A percentile compares a stretch with the other conserved stretches of the same genome.
phyloP scores from a whole-genome alignment of 2,113 vertebrate species.

The Hucho hucho region DNA sequence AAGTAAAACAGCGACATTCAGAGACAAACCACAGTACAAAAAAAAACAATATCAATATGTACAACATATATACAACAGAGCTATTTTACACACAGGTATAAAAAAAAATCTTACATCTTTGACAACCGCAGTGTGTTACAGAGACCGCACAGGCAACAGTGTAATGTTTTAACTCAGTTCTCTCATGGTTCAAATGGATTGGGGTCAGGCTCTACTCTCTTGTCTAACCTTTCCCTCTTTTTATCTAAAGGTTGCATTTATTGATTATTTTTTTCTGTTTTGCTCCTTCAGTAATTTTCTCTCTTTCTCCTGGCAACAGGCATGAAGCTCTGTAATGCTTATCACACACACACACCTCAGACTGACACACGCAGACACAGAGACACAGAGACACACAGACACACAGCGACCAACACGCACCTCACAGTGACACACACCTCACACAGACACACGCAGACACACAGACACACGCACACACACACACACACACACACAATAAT shows the following conservation, averaged over 20 bases:
- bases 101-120: slow-evolving; percentile 73
- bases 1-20: slow-evolving; percentile 61
- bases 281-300: slow-evolving; percentile 3
- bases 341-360: slow-evolving; percentile 14
- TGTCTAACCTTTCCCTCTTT: slow-evolving; percentile 4
- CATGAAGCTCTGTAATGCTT: background rate
- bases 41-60: slow-evolving; percentile 66
- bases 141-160: slow-evolving; percentile 64
- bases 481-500: slow-evolving; percentile 32
- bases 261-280: background rate
- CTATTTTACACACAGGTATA: slow-evolving; percentile 70
- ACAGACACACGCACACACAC: slow-evolving; percentile 21
- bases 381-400: no score
- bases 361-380: background rate
- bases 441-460: slow-evolving; percentile 25
- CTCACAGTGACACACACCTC: slow-evolving; percentile 9
- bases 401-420: slow-evolving; percentile 2
- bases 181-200: slow-evolving; percentile 36
- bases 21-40: slow-evolving; percentile 71
- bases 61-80: slow-evolving; percentile 76
- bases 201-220: slow-evolving; percentile 17
- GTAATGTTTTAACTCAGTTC: slow-evolving; percentile 40
- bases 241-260: slow-evolving; percentile 3
- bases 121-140: slow-evolving; percentile 48
- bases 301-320: slow-evolving; percentile 24